Conservation (phyloP, 2,888 invertebrate species). For the Macrophya alboannulata region DNA sequence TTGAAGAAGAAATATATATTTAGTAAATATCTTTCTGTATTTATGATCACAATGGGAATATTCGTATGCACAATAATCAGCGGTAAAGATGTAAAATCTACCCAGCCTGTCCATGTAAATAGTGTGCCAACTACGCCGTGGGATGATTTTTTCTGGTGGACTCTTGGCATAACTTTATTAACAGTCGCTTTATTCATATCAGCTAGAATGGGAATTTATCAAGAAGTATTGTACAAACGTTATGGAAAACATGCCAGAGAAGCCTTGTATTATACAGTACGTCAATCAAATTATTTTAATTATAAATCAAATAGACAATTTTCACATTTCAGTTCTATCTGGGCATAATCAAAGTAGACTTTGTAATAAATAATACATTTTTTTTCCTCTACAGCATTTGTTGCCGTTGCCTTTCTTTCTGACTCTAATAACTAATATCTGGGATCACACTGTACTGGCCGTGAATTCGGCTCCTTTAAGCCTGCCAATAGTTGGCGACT, state of each 20-base stretch:
- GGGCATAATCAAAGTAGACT: too few relatives aligned
- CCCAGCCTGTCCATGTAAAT: constrained; percentile 75
- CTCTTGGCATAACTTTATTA: constrained; percentile 89
- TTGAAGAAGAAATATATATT: constrained; percentile 91
- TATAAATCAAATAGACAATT: not conserved
- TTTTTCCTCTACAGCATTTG: constrained; percentile 86
- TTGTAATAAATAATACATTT: not conserved
- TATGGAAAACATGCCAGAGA: constrained; percentile 97
- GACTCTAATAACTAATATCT: constrained; percentile 89
- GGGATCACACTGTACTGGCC: constrained; percentile 89
- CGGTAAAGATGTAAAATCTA: constrained; percentile 85
- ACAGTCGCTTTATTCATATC: constrained; percentile 95
- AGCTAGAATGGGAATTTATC: constrained; percentile 97
- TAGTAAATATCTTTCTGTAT: constrained; percentile 94
- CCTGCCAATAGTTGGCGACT: constrained; percentile 84
- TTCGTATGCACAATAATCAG: constrained; percentile 95
- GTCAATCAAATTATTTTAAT: constrained; percentile 60
- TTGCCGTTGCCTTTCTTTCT: constrained; percentile 95
- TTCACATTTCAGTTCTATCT: not conserved
- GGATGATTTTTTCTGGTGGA: constrained; percentile 85
- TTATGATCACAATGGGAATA: constrained; percentile 97
- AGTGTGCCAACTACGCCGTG: constrained; percentile 76
- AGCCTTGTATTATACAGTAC: constrained; percentile 91
- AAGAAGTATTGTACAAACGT: constrained; percentile 91
- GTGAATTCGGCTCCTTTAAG: constrained; percentile 83